Evolutionary conservation across 2,113 vertebrate species (phyloP).

Genomic region (Theristicus caerulescens): DNA sequence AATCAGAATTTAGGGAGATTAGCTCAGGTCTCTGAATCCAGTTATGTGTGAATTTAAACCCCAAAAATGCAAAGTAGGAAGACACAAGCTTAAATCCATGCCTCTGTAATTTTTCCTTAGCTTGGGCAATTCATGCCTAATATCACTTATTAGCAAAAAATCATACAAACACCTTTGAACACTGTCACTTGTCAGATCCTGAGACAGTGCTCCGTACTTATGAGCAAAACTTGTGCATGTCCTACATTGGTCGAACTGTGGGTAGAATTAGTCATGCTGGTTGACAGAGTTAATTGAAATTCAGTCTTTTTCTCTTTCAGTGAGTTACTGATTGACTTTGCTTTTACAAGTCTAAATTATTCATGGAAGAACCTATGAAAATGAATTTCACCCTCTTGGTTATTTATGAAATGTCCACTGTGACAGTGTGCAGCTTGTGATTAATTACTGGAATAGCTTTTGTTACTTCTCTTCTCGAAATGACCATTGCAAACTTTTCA

Average conservation of each 20-base stretch:
- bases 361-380: background rate
- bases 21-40: background rate
- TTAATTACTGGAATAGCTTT: background rate
- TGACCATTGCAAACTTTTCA: background rate
- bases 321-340: slow-evolving; percentile 7
- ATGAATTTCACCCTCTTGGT: background rate
- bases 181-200: background rate
- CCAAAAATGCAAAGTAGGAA: background rate
- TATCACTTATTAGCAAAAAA: background rate
- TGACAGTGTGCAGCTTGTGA: background rate
- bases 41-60: background rate
- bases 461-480: background rate
- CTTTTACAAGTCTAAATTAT: slow-evolving; percentile 36
- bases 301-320: background rate
- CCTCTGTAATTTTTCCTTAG: background rate
- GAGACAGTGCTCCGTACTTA: background rate
- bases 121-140: background rate
- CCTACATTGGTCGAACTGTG: background rate
- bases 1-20: background rate
- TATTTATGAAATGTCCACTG: background rate
- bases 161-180: background rate
- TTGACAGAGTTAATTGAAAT: slow-evolving; percentile 16
- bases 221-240: background rate
- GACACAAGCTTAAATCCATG: background rate
- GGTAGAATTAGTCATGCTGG: slow-evolving; percentile 11